Conservation (phyloP, 2,797 vertebrate species). For the Gymnoscopelus braueri region DNA sequence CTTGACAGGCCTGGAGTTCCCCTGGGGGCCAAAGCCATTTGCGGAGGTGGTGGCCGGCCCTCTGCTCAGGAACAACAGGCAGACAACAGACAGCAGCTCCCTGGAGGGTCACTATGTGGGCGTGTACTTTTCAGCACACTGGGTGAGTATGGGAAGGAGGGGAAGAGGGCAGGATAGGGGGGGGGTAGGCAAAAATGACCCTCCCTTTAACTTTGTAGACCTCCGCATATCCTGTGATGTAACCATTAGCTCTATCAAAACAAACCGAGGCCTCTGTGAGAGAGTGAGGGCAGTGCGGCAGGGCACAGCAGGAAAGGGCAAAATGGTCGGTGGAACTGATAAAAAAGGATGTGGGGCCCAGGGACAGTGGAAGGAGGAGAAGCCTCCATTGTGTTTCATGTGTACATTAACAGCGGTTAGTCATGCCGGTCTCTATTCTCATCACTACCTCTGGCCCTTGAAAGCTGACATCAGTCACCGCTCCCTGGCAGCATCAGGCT, state of each 20-base stretch:
- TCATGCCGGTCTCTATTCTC: slow-evolving; percentile 29
- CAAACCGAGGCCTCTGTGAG: slow-evolving; percentile 15
- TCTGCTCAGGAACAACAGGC: slow-evolving; percentile 91
- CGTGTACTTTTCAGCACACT: slow-evolving; percentile 99
- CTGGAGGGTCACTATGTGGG: slow-evolving; percentile 94
- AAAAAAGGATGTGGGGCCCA: slow-evolving; percentile 27
- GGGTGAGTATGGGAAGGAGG: slow-evolving; percentile 84
- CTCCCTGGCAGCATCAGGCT: slow-evolving; percentile 51
- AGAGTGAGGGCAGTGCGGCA: slow-evolving; percentile 32
- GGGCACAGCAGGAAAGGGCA: slow-evolving; percentile 52
- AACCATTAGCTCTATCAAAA: slow-evolving; percentile 31
- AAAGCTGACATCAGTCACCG: slow-evolving; percentile 19
- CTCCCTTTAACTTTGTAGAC: slow-evolving; percentile 10
- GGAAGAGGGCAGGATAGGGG: slow-evolving; percentile 21
- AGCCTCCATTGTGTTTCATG: slow-evolving; percentile 51
- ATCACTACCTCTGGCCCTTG: slow-evolving; percentile 37
- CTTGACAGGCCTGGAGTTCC: slow-evolving; percentile 94
- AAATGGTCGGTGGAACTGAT: slow-evolving; percentile 35
- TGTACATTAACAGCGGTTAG: slow-evolving; percentile 42
- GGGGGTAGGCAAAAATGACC: not conserved
- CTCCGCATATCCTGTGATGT: slow-evolving; percentile 11
- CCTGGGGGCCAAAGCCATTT: slow-evolving; percentile 98
- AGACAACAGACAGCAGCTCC: slow-evolving; percentile 89
- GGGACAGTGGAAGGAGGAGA: slow-evolving; percentile 28
- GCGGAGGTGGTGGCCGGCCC: slow-evolving; percentile 94